Evolutionary conservation across 1,140 invertebrate species (phyloP).

Genomic region (Drosophila malerkotliana): DNA sequence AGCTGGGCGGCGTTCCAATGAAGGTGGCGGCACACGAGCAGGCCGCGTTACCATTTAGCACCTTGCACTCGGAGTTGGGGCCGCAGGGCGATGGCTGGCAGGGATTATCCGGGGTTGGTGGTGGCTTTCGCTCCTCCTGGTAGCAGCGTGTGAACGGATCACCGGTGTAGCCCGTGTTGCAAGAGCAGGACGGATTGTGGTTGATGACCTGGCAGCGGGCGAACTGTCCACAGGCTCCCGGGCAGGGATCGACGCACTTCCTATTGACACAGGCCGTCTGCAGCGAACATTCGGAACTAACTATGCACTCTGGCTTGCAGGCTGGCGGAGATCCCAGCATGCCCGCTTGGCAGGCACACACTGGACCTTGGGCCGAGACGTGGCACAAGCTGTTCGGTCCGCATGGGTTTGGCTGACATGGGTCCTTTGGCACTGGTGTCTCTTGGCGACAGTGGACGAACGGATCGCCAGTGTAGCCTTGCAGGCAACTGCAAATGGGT

Average conservation of each 20-base stretch:
- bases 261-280: constrained; percentile 88
- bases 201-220: constrained; percentile 87
- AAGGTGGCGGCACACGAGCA: constrained; percentile 89
- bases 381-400: constrained; percentile 91
- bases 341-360: constrained; percentile 89
- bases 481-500: constrained; percentile 90
- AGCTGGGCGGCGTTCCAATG: constrained; percentile 87
- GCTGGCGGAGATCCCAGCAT: constrained; percentile 89
- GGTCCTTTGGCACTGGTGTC: constrained; percentile 73
- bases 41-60: constrained; percentile 86
- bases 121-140: constrained; percentile 82
- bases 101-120: constrained; percentile 85
- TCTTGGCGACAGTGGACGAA: constrained; percentile 85
- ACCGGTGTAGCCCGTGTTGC: constrained; percentile 85
- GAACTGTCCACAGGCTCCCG: constrained; percentile 88
- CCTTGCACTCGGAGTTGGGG: constrained; percentile 88
- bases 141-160: constrained; percentile 86
- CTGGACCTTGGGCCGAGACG: constrained; percentile 89
- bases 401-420: constrained; percentile 91
- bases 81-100: constrained; percentile 89
- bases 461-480: constrained; percentile 91
- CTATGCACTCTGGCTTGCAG: constrained; percentile 89
- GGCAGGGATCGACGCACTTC: constrained; percentile 89
- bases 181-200: constrained; percentile 87
- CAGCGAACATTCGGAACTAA: constrained; percentile 88